A percentile compares a stretch with the other conserved stretches of the same genome.
Conservation (phyloP, 2,113 vertebrate species). For the Ochotona princeps region DNA sequence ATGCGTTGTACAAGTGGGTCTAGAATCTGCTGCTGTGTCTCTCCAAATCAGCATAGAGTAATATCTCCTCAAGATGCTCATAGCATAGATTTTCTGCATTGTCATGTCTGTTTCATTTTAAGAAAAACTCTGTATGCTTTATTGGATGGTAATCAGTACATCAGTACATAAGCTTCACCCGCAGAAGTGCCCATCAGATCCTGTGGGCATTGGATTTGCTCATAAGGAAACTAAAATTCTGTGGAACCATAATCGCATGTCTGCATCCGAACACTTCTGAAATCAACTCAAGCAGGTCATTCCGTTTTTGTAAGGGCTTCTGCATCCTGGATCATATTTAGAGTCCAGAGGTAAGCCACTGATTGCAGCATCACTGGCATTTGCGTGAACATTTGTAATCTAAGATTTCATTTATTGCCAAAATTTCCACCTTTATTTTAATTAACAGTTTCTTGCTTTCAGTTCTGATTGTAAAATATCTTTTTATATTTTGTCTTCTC, state of each 20-base stretch:
- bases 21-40: neutral
- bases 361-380: neutral
- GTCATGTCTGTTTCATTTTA: neutral
- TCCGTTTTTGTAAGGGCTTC: constrained; percentile 19
- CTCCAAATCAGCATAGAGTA: neutral
- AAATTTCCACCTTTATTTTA: constrained; percentile 16
- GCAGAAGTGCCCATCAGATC: neutral
- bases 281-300: neutral
- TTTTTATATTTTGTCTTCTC: constrained; percentile 60
- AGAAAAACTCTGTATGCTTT: neutral
- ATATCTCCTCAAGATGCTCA: neutral
- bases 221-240: constrained; percentile 2
- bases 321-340: neutral
- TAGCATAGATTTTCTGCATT: neutral
- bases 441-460: constrained; percentile 20
- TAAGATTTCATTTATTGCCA: neutral
- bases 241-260: neutral
- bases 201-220: neutral
- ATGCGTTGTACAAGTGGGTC: neutral
- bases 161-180: neutral
- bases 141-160: neutral
- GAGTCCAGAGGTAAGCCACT: neutral
- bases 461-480: constrained; percentile 21
- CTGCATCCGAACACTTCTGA: neutral
- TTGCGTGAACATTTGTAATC: constrained; percentile 33